phyloP scores from a whole-genome alignment of 2,113 vertebrate genomes.

The Jaculus jaculus region DNA sequence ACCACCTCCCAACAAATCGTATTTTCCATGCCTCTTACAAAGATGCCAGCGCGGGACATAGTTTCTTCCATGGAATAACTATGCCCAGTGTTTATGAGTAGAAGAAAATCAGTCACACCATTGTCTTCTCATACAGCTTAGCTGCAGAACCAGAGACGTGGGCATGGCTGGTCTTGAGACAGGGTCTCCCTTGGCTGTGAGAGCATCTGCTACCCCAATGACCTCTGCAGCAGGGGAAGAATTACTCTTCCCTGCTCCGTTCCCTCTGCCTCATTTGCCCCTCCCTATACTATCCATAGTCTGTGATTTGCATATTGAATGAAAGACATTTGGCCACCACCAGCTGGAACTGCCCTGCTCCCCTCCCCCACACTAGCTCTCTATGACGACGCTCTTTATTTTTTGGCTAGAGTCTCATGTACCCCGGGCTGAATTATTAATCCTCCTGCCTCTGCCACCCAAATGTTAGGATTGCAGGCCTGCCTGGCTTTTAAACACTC shows the following conservation, averaged over 20 bases:
- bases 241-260: not conserved
- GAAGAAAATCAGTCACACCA: not conserved
- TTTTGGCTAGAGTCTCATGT: no score
- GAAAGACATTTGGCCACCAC: not conserved
- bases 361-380: no score
- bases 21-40: no score
- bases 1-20: not conserved
- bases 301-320: not conserved
- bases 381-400: not conserved
- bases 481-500: no score
- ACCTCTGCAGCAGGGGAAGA: accelerated
- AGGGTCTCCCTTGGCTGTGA: accelerated
- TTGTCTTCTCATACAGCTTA: not conserved
- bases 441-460: no score
- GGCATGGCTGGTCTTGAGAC: not conserved
- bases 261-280: not conserved
- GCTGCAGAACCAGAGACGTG: accelerated
- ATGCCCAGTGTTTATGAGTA: accelerated
- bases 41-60: no score
- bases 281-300: not conserved
- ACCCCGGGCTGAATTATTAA: no score
- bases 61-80: not conserved
- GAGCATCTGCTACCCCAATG: not conserved
- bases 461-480: no score
- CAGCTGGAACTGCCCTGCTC: not conserved